Evolutionary conservation across 2,888 invertebrate species (phyloP).

Genomic region (Tribolium freemani): DNA sequence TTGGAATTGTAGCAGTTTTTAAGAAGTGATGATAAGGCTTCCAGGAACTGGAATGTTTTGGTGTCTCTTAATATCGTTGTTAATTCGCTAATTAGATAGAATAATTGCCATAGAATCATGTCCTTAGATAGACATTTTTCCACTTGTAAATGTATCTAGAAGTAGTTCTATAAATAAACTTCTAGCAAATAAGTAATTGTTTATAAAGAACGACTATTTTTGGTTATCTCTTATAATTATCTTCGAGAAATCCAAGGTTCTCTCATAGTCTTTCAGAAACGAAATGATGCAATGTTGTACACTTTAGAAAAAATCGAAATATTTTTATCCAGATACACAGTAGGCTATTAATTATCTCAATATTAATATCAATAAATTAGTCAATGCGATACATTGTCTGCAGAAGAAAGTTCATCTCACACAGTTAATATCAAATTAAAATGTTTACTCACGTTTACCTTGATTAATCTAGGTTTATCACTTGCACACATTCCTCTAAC

Average conservation of each 20-base stretch:
- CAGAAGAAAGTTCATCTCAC: not conserved
- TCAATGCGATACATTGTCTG: not conserved
- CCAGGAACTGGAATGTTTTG: too few relatives aligned
- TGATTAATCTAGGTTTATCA: not conserved
- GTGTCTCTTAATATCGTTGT: too few relatives aligned
- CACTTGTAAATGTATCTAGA: not conserved
- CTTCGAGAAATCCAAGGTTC: not conserved
- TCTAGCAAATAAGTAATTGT: not conserved
- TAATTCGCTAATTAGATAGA: too few relatives aligned
- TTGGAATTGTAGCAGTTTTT: not conserved
- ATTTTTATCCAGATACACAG: not conserved
- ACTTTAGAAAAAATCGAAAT: not conserved
- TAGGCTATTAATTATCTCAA: too few relatives aligned
- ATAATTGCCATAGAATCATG: not conserved
- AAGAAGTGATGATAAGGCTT: too few relatives aligned
- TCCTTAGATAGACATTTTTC: not conserved
- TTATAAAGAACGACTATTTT: not conserved
- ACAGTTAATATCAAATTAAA: not conserved
- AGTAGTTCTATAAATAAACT: not conserved
- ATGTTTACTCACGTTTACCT: not conserved
- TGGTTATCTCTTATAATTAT: not conserved
- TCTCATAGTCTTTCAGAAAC: not conserved
- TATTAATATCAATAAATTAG: too few relatives aligned
- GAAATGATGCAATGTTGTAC: not conserved
- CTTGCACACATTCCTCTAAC: not conserved